Conservation (phyloP, 64 coral and sea anemone species). For the Catalaphyllia jardinei region DNA sequence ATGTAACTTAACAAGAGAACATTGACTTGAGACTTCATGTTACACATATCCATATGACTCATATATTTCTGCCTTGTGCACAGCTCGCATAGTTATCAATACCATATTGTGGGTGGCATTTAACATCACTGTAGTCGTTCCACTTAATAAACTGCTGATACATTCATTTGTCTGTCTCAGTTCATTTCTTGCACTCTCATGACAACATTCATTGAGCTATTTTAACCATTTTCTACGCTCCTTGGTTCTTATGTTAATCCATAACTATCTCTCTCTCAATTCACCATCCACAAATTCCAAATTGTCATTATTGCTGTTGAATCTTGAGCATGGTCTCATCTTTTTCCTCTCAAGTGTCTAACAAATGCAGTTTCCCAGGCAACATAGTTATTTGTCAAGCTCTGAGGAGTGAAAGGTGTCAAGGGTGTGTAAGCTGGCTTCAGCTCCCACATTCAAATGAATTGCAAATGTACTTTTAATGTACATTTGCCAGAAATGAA, state of each 20-base stretch:
- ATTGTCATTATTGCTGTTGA: no score
- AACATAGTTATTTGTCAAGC: background rate
- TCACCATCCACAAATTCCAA: no score
- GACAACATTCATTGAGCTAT: constrained; percentile 17
- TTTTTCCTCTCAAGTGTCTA: background rate
- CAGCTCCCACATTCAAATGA: background rate
- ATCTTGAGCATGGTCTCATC: background rate
- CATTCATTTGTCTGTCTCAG: constrained; percentile 45
- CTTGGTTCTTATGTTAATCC: background rate
- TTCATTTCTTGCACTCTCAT: constrained; percentile 23
- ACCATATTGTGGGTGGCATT: constrained; percentile 8
- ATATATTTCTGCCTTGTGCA: background rate
- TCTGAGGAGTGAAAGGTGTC: background rate
- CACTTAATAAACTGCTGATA: constrained; percentile 61
- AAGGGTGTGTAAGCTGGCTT: no score
- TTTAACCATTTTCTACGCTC: background rate
- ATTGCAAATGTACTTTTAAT: background rate
- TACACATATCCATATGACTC: constrained; percentile 32
- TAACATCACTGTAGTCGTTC: constrained; percentile 42
- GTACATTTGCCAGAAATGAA: background rate
- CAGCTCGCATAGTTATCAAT: background rate
- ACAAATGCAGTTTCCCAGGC: background rate
- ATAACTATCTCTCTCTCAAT: no score
- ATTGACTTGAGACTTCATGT: constrained; percentile 40
- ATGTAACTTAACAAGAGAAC: constrained; percentile 10